Conservation (phyloP, 1,140 invertebrate species). For the Polypedilum pembai region DNA sequence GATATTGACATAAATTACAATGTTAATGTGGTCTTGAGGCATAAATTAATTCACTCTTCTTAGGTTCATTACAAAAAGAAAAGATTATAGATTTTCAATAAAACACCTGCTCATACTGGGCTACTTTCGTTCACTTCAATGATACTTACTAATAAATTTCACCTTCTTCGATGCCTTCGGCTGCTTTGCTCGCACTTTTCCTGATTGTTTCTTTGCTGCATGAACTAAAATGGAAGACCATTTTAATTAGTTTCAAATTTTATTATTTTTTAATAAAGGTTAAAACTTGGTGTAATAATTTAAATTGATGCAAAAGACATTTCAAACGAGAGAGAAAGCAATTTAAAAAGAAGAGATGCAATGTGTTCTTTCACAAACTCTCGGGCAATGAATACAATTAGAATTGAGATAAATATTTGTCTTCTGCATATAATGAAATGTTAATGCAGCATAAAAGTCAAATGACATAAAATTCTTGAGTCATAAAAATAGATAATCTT, state of each 20-base stretch:
- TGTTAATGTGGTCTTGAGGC: background rate
- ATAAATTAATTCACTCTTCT: background rate
- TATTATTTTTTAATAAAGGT: background rate
- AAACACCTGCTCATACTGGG: background rate
- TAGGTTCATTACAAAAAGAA: background rate
- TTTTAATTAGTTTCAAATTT: background rate
- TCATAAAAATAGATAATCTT: no score
- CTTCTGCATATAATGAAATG: no score
- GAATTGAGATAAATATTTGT: no score
- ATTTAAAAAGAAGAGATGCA: background rate
- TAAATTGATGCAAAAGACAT: background rate
- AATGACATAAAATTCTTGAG: no score
- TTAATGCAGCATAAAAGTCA: no score
- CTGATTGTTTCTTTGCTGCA: slow-evolving; percentile 13
- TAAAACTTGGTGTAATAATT: background rate
- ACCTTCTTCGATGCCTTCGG: slow-evolving; percentile 75
- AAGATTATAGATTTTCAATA: slow-evolving; percentile 4
- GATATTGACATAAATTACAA: background rate
- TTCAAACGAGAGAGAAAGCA: background rate
- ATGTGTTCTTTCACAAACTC: background rate
- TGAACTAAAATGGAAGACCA: background rate
- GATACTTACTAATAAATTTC: slow-evolving; percentile 79
- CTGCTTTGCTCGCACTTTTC: slow-evolving; percentile 54
- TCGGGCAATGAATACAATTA: no score
- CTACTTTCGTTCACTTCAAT: background rate